These are phyloP conservation scores for Cheirogaleus medius DNA, from an alignment of 2,113 vertebrate genomes.

Conservation along the genomic window DNA sequence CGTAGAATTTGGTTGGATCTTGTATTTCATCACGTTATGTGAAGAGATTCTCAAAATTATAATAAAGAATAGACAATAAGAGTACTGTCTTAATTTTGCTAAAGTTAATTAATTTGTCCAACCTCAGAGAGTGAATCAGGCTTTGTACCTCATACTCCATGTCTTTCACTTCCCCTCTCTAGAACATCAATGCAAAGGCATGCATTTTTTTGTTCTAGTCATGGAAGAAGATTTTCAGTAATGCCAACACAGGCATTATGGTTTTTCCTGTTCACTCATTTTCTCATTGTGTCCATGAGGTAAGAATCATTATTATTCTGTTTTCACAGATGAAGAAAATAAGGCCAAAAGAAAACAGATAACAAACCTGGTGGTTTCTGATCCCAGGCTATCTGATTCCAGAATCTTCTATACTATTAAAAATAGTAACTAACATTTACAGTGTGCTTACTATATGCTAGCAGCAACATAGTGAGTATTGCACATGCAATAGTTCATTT, in stretches of 20 bases:
- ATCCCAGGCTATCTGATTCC: neutral
- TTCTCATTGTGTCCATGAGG: neutral
- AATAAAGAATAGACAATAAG: neutral
- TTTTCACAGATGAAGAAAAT: neutral
- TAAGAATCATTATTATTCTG: neutral
- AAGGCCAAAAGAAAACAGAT: neutral
- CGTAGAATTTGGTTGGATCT: neutral
- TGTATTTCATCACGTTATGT: neutral
- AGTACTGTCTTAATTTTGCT: neutral
- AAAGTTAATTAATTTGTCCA: slow-evolving; percentile 10
- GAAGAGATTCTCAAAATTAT: neutral
- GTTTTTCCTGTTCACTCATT: neutral
- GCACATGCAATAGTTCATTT: neutral
- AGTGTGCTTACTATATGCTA: neutral
- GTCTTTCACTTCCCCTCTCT: neutral
- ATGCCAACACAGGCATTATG: neutral
- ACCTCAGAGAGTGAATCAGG: neutral
- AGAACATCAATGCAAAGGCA: neutral
- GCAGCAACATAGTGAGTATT: neutral
- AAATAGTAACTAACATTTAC: neutral
- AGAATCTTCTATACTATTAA: neutral
- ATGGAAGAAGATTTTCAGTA: neutral
- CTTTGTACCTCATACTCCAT: neutral
- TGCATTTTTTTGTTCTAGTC: neutral
- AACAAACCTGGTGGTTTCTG: neutral